Conservation (phyloP, 2,888 invertebrate genomes). For the Parnassius mnemosyne region DNA sequence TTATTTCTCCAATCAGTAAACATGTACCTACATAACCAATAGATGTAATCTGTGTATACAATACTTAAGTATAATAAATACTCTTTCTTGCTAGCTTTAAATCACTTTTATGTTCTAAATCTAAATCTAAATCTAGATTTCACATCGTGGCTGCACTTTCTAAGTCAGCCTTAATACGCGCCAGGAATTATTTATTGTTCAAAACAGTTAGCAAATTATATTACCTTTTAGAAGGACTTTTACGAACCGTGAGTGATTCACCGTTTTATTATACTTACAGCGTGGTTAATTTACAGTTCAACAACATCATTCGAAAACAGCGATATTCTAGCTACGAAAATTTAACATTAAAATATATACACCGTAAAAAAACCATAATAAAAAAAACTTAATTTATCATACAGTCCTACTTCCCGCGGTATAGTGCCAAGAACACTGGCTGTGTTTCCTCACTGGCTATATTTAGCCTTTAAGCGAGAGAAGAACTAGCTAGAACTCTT, state of each 20-base stretch:
- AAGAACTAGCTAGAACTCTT: too few relatives aligned
- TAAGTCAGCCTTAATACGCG: slow-evolving; percentile 43
- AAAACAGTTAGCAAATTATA: slow-evolving; percentile 34
- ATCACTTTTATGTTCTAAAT: slow-evolving; percentile 43
- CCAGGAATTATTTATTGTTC: slow-evolving; percentile 35
- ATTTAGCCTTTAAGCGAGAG: too few relatives aligned
- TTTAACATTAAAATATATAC: too few relatives aligned
- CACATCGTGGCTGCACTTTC: slow-evolving; percentile 43
- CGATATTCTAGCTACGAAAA: too few relatives aligned
- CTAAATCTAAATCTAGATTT: slow-evolving; percentile 49
- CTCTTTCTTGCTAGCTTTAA: slow-evolving; percentile 37
- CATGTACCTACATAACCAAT: background rate
- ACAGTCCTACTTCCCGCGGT: too few relatives aligned
- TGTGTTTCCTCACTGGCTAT: too few relatives aligned
- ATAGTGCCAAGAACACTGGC: too few relatives aligned
- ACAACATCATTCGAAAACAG: too few relatives aligned
- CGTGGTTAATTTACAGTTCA: too few relatives aligned
- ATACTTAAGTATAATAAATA: background rate
- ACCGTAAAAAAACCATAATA: too few relatives aligned
- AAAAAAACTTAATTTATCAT: too few relatives aligned
- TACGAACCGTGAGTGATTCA: slow-evolving; percentile 11
- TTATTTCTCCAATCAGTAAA: background rate
- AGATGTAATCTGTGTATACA: background rate
- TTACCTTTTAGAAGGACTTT: slow-evolving; percentile 9
- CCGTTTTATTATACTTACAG: background rate